Conservation (phyloP, 1,140 invertebrate genomes). For the Choristoneura fumiferana region DNA sequence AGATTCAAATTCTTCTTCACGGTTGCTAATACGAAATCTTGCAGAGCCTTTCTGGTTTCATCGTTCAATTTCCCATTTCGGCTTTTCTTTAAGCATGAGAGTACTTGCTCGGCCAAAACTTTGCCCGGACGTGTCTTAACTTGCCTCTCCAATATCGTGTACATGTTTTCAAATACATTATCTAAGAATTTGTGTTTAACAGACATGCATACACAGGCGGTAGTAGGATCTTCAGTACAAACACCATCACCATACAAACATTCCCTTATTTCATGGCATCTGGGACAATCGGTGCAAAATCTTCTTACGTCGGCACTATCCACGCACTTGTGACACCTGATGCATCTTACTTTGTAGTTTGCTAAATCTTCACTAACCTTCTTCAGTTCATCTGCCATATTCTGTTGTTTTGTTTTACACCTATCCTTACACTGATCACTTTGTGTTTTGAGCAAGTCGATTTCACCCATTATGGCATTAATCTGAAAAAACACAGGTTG, state of each 20-base stretch:
- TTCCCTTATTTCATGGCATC: conserved; percentile 48
- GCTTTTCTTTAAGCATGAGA: conserved; percentile 56
- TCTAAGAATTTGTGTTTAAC: conserved; percentile 62
- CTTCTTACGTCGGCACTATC: conserved; percentile 51
- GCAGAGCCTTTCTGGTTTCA: conserved; percentile 48
- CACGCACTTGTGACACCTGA: conserved; percentile 50
- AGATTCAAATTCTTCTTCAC: conserved; percentile 66
- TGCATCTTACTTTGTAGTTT: conserved; percentile 43
- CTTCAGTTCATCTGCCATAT: conserved; percentile 50
- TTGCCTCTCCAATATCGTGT: conserved; percentile 54
- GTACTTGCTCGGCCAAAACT: conserved; percentile 46
- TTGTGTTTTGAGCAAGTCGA: conserved; percentile 46
- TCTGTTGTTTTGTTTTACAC: conserved; percentile 46
- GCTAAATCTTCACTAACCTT: conserved; percentile 46
- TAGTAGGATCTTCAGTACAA: conserved; percentile 38
- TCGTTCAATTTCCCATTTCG: conserved; percentile 60
- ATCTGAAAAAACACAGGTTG: conserved; percentile 38
- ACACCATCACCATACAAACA: conserved; percentile 44
- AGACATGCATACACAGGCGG: conserved; percentile 59
- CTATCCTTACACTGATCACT: conserved; percentile 52
- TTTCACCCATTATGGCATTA: conserved; percentile 47
- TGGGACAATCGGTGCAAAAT: conserved; percentile 61
- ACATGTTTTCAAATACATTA: conserved; percentile 72
- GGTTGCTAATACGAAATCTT: conserved; percentile 56
- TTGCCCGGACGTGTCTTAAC: conserved; percentile 46